Percentiles rank a stretch among this genome's conserved stretches.
phyloP scores from a whole-genome alignment of 2,113 vertebrate species.

The Salvator merianae region DNA sequence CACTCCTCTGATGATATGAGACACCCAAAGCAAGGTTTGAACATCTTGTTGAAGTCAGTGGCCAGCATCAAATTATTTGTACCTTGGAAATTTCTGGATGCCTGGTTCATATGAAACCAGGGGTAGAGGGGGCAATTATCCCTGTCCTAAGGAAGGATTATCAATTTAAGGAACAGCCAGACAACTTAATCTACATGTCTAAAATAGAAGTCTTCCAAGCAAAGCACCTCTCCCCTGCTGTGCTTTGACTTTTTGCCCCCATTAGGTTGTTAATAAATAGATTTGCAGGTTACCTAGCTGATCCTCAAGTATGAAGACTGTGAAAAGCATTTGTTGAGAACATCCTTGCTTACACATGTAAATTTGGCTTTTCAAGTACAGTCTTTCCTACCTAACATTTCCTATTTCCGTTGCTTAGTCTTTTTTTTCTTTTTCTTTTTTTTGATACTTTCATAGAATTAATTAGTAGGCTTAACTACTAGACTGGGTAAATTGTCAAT shows the following conservation, averaged over 20 bases:
- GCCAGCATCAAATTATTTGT: not conserved
- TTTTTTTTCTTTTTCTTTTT: too few relatives aligned
- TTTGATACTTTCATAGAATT: too few relatives aligned
- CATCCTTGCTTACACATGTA: not conserved
- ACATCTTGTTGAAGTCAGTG: not conserved
- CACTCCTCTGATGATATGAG: not conserved
- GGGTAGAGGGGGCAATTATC: not conserved
- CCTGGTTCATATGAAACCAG: not conserved
- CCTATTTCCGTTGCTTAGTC: not conserved
- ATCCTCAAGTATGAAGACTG: not conserved
- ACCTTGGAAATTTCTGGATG: not conserved
- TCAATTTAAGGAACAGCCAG: not conserved
- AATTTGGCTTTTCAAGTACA: not conserved
- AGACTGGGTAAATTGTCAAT: not conserved
- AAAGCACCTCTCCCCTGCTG: not conserved
- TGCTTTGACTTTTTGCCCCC: too few relatives aligned
- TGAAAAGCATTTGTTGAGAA: not conserved
- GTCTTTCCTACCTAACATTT: not conserved
- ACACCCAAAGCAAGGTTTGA: not conserved
- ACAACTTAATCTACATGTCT: not conserved
- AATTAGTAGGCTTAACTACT: too few relatives aligned
- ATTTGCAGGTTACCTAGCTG: not conserved
- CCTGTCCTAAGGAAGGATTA: not conserved
- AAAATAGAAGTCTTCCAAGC: not conserved
- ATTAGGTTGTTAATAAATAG: not conserved